These are phyloP conservation scores for Pipistrellus pygmaeus DNA, from an alignment of 2,797 vertebrate genomes.

Conservation along the genomic window DNA sequence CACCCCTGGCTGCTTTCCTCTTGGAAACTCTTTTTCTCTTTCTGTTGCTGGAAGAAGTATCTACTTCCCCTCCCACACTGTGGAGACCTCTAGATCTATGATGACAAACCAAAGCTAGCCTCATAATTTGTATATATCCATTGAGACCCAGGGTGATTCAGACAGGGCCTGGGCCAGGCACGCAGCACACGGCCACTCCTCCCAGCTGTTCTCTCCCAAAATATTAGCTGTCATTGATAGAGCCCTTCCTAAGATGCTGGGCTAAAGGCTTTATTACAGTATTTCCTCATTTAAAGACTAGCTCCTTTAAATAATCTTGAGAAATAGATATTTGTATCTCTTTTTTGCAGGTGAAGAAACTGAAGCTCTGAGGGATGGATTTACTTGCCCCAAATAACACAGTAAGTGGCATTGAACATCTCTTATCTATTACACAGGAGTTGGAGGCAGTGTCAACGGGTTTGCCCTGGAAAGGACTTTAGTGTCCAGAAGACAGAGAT, in stretches of 20 bases:
- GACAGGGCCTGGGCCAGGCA: not conserved
- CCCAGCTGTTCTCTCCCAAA: not conserved
- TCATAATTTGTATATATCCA: not conserved
- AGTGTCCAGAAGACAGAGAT: not conserved
- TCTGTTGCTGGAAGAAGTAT: not conserved
- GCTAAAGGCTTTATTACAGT: not conserved
- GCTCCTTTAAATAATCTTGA: not conserved
- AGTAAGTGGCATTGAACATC: not conserved
- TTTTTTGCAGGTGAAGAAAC: not conserved
- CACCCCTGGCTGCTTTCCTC: not conserved
- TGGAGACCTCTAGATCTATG: slow-evolving; percentile 27
- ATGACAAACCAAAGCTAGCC: not conserved
- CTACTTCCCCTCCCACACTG: not conserved
- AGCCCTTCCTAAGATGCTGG: not conserved
- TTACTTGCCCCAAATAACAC: slow-evolving; percentile 10
- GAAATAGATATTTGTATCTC: not conserved
- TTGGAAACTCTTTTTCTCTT: not conserved
- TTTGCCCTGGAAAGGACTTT: not conserved
- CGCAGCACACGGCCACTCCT: not conserved
- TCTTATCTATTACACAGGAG: slow-evolving; percentile 6
- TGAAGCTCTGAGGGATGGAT: slow-evolving; percentile 35
- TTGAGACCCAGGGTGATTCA: not conserved
- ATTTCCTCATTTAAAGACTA: not conserved
- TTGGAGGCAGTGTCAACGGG: not conserved
- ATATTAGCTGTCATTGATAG: not conserved